Base-by-base conservation (phyloP, 92 coral and sea anemone genomes). In the Pocillopora meandrina region DNA sequence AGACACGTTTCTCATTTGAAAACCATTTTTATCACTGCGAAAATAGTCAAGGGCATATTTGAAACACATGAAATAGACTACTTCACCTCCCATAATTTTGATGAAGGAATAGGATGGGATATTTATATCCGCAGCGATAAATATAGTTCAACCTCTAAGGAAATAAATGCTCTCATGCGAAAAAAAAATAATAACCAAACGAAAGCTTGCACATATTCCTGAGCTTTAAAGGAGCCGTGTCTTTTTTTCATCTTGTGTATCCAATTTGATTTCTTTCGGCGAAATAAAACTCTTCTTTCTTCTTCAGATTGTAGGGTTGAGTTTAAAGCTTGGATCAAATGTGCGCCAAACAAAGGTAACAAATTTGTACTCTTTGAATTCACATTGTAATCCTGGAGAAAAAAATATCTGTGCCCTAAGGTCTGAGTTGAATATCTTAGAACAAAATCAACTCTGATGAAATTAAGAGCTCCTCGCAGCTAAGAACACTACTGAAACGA, bases 271-370 rank as follows among this genome's bases (percentile, higher is more conserved):
- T 42, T 1, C 49, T 42, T 42, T 42, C 8, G 49, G 49, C 0
- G 49, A 42, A 3, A 42, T 42, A 42, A 42, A 3, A 2, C 8
- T 42, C 49, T 42, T 7, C 8, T 34, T 71, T 8, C 80, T 34
- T 42, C 60, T 58, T 34, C 57, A 94, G 98, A 94, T 88, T 72
- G 95, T 94, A 59, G 86, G 57, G 6, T 85, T 90, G 58, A 90
- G 95, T 16, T 82, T 94, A 52, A 78, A 82, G 82, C 76, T 86
- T 35, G 98, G 98, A 85, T 90, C 92, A 79, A 85, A 84, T 61
- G 91, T 87, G 64, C 85, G 47, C 12, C 90, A 94, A 33, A 82
- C 90, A 5, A 94, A 90, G 93, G 98, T 94, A 79, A 63, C 17
- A 33, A 64, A 33, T 64, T 17, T 55, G 4, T 52, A 52, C 49